Base-by-base conservation (phyloP, 1,140 invertebrate genomes). In the Metaphire vulgaris region DNA sequence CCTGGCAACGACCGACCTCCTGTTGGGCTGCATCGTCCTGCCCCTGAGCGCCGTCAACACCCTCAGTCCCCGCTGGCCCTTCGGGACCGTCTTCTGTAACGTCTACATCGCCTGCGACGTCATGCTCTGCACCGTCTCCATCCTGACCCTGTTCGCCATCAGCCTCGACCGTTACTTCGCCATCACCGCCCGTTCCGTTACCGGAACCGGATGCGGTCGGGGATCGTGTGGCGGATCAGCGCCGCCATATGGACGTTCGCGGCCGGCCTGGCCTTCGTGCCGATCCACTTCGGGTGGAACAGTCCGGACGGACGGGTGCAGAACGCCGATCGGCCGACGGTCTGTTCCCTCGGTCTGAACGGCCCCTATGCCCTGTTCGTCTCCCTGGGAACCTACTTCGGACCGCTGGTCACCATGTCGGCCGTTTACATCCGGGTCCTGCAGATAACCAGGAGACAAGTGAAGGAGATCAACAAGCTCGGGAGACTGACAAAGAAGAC, bases 1-100 rank as follows among this genome's bases (percentile, higher is more conserved):
- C 68, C 79, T 88, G 31, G 87, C 87, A 0, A 34, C 85, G 6
- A 87, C 87, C 12, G 87, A 88, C 76, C 76, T 88, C n/a, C 76
- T 86, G 0, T 86, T 88, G 31, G 84, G 83, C 6, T 72, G 83
- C 31, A 65, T 83, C 29, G 83, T 77, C 28, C 33, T 77, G 1
- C 76, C 76, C 0, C 72, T 77, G 69, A 73, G 70, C 34, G 71
- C 64, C 28, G 64, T 77, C 26, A 73, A 72, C 56, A 77, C 76
- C n/a, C 29, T 77, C 12, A 30, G 26, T 31, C 26, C 15, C 32
- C 16, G 30, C n/a, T 77, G 76, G 76, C 56, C 56, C 15, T 33
- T 77, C 32, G 76, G 76, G 26, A 65, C 33, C 1, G 68, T 77
- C 30, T 77, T 77, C 71, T 77, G 76, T 68, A 77, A 77, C 33